Base-by-base conservation (phyloP, 1,140 invertebrate genomes). In the Planococcus citri region DNA sequence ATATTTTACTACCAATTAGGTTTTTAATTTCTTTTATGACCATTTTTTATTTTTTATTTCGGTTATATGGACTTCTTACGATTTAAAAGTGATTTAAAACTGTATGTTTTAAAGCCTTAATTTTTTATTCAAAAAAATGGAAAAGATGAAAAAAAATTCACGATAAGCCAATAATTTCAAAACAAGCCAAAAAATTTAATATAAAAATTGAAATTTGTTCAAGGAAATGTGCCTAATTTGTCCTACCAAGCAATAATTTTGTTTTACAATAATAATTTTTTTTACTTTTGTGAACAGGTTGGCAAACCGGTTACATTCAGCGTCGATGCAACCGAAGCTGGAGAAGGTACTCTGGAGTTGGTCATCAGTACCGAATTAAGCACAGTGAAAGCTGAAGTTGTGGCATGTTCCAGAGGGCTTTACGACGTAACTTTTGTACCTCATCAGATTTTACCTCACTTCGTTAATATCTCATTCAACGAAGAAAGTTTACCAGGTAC, bases 401-500 rank as follows among this genome's bases (percentile, higher is more conserved):
- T 93, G 4, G 92, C 92, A 27, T 88, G 91, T 75, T 91, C 92
- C 0, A 83, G 93, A 70, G 94, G 93, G 3, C 80, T 95, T 0
- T 99, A 98, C 79, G 95, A 98, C 75, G 95, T 99, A 0, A 95
- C 93, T 0, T 99, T 98, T 79, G 86, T 96, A 21, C 96, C 96
- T 0, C 88, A 91, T 77, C 91, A 94, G 61, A 83, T 88, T 10
- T 88, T 90, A 69, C 85, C 91, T 4, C 96, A 99, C 80, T 94
- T 88, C 76, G 92, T 98, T 2, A 95, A 94, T 74, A 95, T 98
- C 70, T 94, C 91, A 9, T 98, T 98, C 79, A 98, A 98, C 75
- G 94, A 96, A 72, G 90, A 95, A 75, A 84, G 90, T 69, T 90
- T 97, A 10, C 90, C 91, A 73, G 84, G 86, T 87, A 71, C 70